Conservation (phyloP, 2,888 invertebrate species). For the Drosophila niveifrons region DNA sequence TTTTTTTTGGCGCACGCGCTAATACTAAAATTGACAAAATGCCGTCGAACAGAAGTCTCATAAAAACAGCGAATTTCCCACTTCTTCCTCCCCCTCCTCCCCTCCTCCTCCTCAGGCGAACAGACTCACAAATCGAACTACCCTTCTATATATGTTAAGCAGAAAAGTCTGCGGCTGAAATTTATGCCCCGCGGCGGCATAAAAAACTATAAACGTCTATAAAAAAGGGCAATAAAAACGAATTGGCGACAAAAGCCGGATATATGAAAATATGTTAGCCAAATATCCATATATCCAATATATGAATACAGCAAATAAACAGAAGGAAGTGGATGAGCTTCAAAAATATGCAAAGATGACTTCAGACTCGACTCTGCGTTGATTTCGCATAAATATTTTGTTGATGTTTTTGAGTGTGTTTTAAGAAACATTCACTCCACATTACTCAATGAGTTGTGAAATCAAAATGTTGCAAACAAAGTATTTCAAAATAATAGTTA, state of each 20-base stretch:
- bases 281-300: slow-evolving; percentile 31
- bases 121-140: slow-evolving; percentile 63
- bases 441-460: too few species aligned
- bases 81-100: not conserved
- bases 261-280: slow-evolving; percentile 78
- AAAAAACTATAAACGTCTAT: slow-evolving; percentile 81
- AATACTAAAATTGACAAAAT: slow-evolving; percentile 78
- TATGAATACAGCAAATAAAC: not conserved
- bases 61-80: slow-evolving; percentile 14
- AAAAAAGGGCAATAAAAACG: slow-evolving; percentile 77
- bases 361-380: slow-evolving; percentile 6
- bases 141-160: slow-evolving; percentile 61
- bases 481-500: too few species aligned
- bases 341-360: slow-evolving; percentile 16
- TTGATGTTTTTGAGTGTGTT: not conserved
- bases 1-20: slow-evolving; percentile 71
- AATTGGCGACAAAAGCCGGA: slow-evolving; percentile 75
- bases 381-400: not conserved
- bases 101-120: not conserved
- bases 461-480: too few species aligned
- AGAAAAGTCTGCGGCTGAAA: slow-evolving; percentile 47
- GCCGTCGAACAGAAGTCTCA: slow-evolving; percentile 38
- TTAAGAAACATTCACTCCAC: not conserved
- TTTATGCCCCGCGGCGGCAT: slow-evolving; percentile 64
- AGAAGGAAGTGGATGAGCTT: not conserved